Conservation (phyloP, 2,113 vertebrate species). For the Gallinago undulata region DNA sequence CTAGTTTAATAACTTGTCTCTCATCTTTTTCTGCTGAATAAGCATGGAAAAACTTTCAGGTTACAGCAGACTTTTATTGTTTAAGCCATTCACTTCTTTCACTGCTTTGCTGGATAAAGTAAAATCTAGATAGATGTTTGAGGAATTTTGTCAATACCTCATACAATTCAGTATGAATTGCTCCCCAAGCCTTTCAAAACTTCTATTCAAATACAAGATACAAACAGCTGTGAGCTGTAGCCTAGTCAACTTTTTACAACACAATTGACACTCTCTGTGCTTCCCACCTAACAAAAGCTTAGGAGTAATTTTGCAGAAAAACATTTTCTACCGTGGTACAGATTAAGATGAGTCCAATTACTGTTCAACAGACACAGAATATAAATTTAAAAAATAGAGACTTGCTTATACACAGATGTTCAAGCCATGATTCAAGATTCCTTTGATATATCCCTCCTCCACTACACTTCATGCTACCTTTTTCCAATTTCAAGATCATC, state of each 20-base stretch:
- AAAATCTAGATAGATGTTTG: background rate
- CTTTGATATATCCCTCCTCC: background rate
- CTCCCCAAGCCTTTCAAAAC: background rate
- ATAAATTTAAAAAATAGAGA: background rate
- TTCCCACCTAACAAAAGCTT: background rate
- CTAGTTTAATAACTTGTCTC: background rate
- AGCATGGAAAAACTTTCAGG: background rate
- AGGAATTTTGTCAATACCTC: background rate
- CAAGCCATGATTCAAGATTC: background rate
- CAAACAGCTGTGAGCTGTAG: background rate
- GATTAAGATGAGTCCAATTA: background rate
- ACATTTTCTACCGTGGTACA: background rate
- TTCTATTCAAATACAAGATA: background rate
- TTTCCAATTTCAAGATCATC: background rate
- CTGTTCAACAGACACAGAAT: rapidly evolving
- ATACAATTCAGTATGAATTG: background rate
- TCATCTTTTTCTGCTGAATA: background rate
- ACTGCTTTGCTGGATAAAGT: background rate
- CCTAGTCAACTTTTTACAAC: background rate
- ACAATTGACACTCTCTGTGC: background rate
- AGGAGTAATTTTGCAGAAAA: background rate
- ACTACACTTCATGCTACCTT: background rate
- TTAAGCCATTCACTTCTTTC: background rate
- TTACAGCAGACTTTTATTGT: background rate
- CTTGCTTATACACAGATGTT: background rate